A percentile compares a stretch with the other conserved stretches of the same genome.
Conservation (phyloP, 2,888 invertebrate species). For the Lepidochitona cinerea region DNA sequence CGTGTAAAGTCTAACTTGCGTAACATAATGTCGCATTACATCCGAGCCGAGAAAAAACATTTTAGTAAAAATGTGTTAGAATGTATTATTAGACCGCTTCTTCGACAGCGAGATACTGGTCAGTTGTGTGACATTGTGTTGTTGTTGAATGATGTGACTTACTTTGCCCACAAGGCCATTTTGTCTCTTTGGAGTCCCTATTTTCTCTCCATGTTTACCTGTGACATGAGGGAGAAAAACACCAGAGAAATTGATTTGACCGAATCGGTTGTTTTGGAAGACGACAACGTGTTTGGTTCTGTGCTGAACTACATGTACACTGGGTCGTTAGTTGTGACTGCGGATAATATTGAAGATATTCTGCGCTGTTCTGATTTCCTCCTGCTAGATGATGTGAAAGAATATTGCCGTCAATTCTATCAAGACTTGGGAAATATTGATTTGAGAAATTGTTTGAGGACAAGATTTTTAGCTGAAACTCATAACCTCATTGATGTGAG, state of each 20-base stretch:
- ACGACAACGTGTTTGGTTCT: slow-evolving; percentile 54
- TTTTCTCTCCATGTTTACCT: slow-evolving; percentile 67
- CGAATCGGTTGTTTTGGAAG: slow-evolving; percentile 59
- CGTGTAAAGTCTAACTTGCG: no score
- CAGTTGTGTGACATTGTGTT: slow-evolving; percentile 64
- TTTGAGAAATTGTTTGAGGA: slow-evolving; percentile 58
- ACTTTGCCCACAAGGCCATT: slow-evolving; percentile 60
- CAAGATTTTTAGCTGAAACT: slow-evolving; percentile 59
- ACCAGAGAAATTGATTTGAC: slow-evolving; percentile 59
- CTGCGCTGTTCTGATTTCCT: slow-evolving; percentile 65
- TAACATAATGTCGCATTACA: slow-evolving; percentile 64
- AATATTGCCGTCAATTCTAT: slow-evolving; percentile 64
- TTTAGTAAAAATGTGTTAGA: slow-evolving; percentile 56
- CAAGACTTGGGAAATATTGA: slow-evolving; percentile 64
- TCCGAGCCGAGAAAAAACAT: slow-evolving; percentile 58
- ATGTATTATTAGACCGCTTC: slow-evolving; percentile 55
- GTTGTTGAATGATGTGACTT: slow-evolving; percentile 51
- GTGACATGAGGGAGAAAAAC: slow-evolving; percentile 62
- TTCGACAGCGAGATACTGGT: slow-evolving; percentile 62
- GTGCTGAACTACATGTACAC: slow-evolving; percentile 65
- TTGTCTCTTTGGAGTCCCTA: slow-evolving; percentile 66
- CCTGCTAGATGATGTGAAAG: slow-evolving; percentile 64
- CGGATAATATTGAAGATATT: slow-evolving; percentile 61
- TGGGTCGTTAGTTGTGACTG: slow-evolving; percentile 55
- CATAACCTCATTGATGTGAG: slow-evolving; percentile 62